Percentiles rank a stretch among this genome's conserved stretches.
These are phyloP conservation scores for Criorhina ranunculi DNA, from an alignment of 2,888 invertebrate genomes.

Conservation along the genomic window DNA sequence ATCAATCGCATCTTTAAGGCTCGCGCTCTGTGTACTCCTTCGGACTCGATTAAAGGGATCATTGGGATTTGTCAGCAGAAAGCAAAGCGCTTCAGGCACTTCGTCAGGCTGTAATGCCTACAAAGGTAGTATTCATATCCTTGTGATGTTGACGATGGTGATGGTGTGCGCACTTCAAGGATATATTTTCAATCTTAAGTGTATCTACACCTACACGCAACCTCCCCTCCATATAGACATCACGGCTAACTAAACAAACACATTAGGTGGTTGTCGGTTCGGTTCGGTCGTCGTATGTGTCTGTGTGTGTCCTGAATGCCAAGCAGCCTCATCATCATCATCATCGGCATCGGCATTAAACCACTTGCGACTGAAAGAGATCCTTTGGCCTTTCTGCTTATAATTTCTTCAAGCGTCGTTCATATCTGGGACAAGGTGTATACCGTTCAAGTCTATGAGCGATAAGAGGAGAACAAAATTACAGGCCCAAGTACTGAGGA, in stretches of 20 bases:
- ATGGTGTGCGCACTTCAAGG: conserved; percentile 63
- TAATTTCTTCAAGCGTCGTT: conserved; percentile 73
- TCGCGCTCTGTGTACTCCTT: conserved; percentile 54
- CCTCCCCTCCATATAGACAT: conserved; percentile 26
- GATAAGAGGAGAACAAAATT: conserved; percentile 51
- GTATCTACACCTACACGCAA: conserved; percentile 63
- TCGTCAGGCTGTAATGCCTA: conserved; percentile 57
- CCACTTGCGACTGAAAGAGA: conserved; percentile 71
- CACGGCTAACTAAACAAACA: conserved; percentile 75
- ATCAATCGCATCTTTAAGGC: conserved; percentile 68
- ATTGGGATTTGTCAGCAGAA: conserved; percentile 74
- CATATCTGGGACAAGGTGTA: conserved; percentile 77
- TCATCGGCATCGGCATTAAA: conserved; percentile 39
- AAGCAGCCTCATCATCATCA: conserved; percentile 63
- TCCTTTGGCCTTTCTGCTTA: conserved; percentile 75
- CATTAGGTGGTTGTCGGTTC: conserved; percentile 61
- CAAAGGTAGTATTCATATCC: conserved; percentile 60
- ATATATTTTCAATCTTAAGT: conserved; percentile 54
- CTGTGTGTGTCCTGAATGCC: conserved; percentile 68
- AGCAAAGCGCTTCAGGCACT: conserved; percentile 67
- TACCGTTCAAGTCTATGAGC: conserved; percentile 48
- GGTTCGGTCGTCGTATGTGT: background rate
- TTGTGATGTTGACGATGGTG: conserved; percentile 9
- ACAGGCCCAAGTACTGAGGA: conserved; percentile 60
- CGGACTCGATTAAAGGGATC: conserved; percentile 73